These are phyloP conservation scores for Lochmaea capreae DNA, from an alignment of 2,888 invertebrate genomes.

Conservation along the genomic window DNA sequence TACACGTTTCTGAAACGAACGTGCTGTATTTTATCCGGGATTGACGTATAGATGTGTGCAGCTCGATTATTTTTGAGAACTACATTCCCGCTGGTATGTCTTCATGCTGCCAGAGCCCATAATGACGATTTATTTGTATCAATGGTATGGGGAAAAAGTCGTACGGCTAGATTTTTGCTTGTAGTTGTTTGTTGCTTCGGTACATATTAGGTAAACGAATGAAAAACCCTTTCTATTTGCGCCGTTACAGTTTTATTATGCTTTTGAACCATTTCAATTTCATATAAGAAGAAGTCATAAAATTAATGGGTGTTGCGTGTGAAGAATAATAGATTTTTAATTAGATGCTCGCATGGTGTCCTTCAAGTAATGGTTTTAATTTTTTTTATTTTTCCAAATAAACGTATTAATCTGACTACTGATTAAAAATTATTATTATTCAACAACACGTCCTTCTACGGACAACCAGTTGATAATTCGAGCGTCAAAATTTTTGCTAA, in stretches of 20 bases:
- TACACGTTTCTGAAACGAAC: conserved; percentile 59
- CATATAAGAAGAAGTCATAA: conserved; percentile 53
- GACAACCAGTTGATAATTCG: not conserved
- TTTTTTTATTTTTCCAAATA: conserved; percentile 8
- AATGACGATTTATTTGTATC: conserved; percentile 62
- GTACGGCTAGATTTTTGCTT: conserved; percentile 56
- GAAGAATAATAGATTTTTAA: conserved; percentile 23
- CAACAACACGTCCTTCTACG: not conserved
- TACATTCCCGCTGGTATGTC: conserved; percentile 62
- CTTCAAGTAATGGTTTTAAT: not conserved
- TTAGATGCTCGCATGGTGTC: conserved; percentile 6
- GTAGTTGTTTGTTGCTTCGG: conserved; percentile 52
- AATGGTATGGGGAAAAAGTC: conserved; percentile 53
- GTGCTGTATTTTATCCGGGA: conserved; percentile 61
- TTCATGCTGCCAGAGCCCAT: conserved; percentile 60
- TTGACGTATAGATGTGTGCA: conserved; percentile 61
- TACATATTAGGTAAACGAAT: conserved; percentile 53
- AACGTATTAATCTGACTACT: not conserved
- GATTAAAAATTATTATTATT: not conserved
- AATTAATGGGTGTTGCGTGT: conserved; percentile 44
- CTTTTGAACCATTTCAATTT: conserved; percentile 49
- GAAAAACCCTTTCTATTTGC: conserved; percentile 49
- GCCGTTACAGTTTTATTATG: conserved; percentile 55
- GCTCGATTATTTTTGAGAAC: conserved; percentile 63
- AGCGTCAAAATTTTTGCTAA: too few relatives aligned